Conservation (phyloP, 2,797 vertebrate genomes). For the Protonibea diacanthus region DNA sequence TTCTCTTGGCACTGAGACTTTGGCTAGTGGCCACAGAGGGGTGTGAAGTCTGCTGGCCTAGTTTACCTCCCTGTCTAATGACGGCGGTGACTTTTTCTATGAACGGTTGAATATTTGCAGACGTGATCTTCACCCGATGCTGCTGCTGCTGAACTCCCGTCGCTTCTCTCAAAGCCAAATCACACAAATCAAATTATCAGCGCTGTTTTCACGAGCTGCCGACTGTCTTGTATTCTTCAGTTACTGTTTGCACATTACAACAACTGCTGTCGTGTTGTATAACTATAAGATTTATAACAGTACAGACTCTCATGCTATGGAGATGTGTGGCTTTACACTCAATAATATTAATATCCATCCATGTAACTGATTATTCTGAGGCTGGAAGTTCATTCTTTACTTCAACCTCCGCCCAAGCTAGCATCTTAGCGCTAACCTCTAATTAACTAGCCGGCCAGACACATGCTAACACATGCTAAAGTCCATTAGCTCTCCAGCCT, state of each 20-base stretch:
- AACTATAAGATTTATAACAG: background rate
- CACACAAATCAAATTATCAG: constrained; percentile 2
- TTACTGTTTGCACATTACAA: background rate
- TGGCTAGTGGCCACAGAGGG: constrained; percentile 34
- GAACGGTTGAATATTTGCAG: background rate
- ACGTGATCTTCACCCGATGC: background rate
- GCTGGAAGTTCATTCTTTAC: background rate
- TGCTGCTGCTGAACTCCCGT: background rate
- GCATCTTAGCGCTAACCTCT: too few species aligned
- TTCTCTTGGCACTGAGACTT: constrained; percentile 33
- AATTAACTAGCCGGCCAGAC: background rate
- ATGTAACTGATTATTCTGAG: background rate
- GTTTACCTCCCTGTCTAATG: constrained; percentile 10
- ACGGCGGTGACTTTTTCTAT: background rate
- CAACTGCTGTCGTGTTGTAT: background rate
- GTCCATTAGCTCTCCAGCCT: background rate
- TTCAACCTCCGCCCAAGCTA: background rate
- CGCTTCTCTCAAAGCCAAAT: constrained; percentile 25
- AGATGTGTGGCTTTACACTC: background rate
- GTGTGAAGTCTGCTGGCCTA: constrained; percentile 36
- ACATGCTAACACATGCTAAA: background rate
- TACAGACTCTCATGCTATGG: background rate
- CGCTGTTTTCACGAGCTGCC: constrained; percentile 22
- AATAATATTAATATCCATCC: background rate
- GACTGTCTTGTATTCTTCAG: background rate